Evolutionary conservation across 2,797 vertebrate species (phyloP), one percentile per base, ranked within the genome.

Genomic region (Macrochelys suwanniensis): DNA sequence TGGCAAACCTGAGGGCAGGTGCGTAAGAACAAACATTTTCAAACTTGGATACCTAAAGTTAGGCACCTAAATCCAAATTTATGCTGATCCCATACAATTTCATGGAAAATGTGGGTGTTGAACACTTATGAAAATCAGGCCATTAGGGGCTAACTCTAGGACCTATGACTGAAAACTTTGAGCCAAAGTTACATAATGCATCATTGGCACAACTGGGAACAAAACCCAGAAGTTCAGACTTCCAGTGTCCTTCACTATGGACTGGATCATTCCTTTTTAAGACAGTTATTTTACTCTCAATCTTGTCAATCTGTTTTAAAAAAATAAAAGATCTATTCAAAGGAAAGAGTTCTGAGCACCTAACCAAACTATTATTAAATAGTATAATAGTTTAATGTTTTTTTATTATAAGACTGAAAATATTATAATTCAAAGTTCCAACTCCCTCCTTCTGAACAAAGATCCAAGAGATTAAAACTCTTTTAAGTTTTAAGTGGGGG

Each of bases 311-410:
- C 21, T 56, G 10, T 50, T 82, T 90, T 87, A 89, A 89, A 89
- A 84, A 95, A 68, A 89, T 50, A 90, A 92, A 93, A 9, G n/a
- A 50, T 83, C 79, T 90, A 78, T 93, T 97, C 94, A 96, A 83
- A 93, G 50, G 47, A 96, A 90, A 91, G 6, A 89, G 8, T 76
- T 91, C 80, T 83, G 96, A 91, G 61, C 31, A 37, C 92, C 88
- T 82, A 61, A 92, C 84, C 42, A 94, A 94, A 6, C 81, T 50
- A 11, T 54, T 97, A 92, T 96, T 93, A 93, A 94, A 90, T 56
- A 84, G 88, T 65, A 80, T 51, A 93, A 80, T 78, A 92, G 68
- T n/a, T 80, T 85, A 85, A 78, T 89, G 26, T 1, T 57, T n/a
- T 87, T 96, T 95, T 82, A 68, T 8, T 45, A 96, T 81, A 76